Evolutionary conservation across 2,113 vertebrate species (phyloP).

Genomic region (Microcebus lehilahytsara): DNA sequence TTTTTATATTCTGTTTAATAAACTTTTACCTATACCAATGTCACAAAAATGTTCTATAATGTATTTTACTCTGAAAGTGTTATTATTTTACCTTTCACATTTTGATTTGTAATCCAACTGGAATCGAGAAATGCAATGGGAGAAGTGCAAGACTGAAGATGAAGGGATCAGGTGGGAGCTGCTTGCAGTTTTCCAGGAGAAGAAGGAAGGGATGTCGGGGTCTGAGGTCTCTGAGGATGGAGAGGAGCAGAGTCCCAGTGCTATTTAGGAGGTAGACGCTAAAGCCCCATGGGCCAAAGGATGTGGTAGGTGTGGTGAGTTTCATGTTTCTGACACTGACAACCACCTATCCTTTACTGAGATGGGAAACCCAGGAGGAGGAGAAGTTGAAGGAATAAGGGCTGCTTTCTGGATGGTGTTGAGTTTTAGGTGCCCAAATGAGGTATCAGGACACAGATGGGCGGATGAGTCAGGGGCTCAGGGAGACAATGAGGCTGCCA

Average conservation of each 20-base stretch:
- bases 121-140: not conserved
- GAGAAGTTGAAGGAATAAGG: not conserved
- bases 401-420: not conserved
- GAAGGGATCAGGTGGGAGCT: not conserved
- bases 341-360: not conserved
- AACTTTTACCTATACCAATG: not conserved
- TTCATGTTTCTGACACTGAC: not conserved
- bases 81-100: not conserved
- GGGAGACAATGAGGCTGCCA: rapidly evolving
- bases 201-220: not conserved
- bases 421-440: not conserved
- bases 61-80: not conserved
- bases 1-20: not conserved
- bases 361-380: not conserved
- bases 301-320: not conserved
- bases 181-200: not conserved
- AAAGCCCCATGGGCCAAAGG: not conserved
- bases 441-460: not conserved
- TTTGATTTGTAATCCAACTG: not conserved
- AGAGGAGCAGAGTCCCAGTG: not conserved
- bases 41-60: not conserved
- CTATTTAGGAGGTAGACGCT: not conserved
- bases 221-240: not conserved
- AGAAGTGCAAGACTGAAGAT: not conserved
- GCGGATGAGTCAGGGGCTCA: not conserved